Conservation (phyloP, 2,113 vertebrate genomes). For the Kobus ellipsiprymnus region DNA sequence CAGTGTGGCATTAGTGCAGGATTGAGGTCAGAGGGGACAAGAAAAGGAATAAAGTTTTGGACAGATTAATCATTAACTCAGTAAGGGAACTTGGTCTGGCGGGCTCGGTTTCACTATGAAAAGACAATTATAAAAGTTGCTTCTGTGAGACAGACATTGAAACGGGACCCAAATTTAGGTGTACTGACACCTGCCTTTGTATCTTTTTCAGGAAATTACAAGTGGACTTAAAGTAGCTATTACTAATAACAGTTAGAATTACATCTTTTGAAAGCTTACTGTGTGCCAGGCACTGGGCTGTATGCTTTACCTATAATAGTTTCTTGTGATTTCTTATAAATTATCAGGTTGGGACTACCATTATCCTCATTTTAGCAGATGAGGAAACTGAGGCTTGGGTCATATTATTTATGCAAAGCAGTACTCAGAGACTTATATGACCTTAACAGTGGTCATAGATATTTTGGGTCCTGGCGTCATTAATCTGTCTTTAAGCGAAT, state of each 20-base stretch:
- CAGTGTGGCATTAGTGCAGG: background rate
- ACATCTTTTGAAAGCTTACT: background rate
- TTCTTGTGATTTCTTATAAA: background rate
- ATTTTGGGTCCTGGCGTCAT: background rate
- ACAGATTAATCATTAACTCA: background rate
- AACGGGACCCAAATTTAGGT: background rate
- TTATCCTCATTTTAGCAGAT: background rate
- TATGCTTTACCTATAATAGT: background rate
- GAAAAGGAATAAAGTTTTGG: background rate
- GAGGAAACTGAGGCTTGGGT: background rate
- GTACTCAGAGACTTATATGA: background rate
- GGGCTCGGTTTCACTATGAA: background rate
- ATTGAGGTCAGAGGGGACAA: background rate
- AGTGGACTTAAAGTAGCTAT: background rate
- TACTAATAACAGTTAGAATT: background rate
- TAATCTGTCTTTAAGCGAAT: background rate
- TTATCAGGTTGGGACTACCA: background rate
- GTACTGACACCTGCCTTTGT: background rate
- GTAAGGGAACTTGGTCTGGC: background rate
- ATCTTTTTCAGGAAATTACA: background rate
- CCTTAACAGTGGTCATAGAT: background rate
- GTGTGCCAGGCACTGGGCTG: background rate
- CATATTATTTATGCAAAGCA: background rate
- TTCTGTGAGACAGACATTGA: background rate
- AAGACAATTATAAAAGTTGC: background rate